A percentile compares a stretch with the other conserved stretches of the same genome.
Evolutionary conservation across 2,888 invertebrate genomes (phyloP).

Genomic region (Hyposoter didymator): DNA sequence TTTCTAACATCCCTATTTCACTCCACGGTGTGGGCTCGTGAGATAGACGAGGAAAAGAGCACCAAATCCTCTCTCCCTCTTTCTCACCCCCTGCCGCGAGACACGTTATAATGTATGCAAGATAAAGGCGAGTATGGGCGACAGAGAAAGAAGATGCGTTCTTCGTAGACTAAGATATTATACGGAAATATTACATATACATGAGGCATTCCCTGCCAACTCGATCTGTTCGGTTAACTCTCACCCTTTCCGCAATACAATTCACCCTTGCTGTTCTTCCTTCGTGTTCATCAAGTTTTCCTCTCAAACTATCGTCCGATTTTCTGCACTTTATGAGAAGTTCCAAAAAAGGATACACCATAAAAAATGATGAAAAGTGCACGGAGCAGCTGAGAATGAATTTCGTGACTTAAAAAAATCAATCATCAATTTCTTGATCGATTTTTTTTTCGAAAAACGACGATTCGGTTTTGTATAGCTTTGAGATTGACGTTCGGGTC

Average conservation of each 20-base stretch:
- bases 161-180: conserved; percentile 84
- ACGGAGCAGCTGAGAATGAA: too few species aligned
- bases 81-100: conserved; percentile 70
- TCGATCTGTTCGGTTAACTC: conserved; percentile 13
- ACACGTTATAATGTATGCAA: conserved; percentile 83
- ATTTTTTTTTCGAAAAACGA: too few species aligned
- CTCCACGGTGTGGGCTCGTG: conserved; percentile 29
- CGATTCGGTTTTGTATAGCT: neutral
- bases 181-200: conserved; percentile 82
- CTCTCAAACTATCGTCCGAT: neutral
- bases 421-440: too few species aligned
- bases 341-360: neutral
- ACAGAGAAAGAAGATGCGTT: conserved; percentile 72
- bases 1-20: conserved; percentile 51
- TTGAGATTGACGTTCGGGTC: neutral
- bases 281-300: neutral
- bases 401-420: neutral
- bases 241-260: neutral
- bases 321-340: neutral
- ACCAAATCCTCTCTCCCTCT: conserved; percentile 55
- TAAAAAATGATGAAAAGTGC: too few species aligned
- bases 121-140: conserved; percentile 81
- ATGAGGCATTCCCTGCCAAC: conserved; percentile 37
- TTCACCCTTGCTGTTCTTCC: neutral
- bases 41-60: conserved; percentile 53